Conservation (phyloP, 2,797 vertebrate species). For the Rhinophrynus dorsalis region DNA sequence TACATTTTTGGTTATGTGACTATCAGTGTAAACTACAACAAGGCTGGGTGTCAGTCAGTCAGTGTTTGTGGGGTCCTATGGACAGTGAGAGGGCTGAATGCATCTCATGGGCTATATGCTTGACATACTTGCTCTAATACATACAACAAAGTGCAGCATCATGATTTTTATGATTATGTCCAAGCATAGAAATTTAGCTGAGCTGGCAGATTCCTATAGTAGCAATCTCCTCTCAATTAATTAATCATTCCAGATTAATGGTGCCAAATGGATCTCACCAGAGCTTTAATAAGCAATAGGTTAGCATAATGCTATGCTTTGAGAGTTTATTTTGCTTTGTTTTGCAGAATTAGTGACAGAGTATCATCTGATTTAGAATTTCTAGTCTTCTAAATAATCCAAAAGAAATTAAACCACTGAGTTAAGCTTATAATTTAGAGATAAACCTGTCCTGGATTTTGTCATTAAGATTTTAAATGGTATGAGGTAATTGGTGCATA, state of each 20-base stretch:
- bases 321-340: background rate
- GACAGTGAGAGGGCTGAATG: too few species aligned
- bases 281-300: background rate
- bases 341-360: background rate
- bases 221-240: too few species aligned
- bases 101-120: too few species aligned
- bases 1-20: too few species aligned
- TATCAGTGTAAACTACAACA: too few species aligned
- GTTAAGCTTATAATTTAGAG: conserved; percentile 24
- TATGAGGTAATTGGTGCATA: conserved; percentile 33
- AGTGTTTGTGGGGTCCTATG: too few species aligned
- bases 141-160: too few species aligned
- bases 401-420: background rate
- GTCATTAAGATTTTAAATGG: conserved; percentile 42
- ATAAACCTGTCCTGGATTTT: conserved; percentile 30
- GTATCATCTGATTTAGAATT: background rate
- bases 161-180: too few species aligned
- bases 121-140: too few species aligned
- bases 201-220: too few species aligned
- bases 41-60: too few species aligned
- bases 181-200: too few species aligned
- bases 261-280: background rate
- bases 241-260: background rate
- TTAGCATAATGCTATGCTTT: background rate
- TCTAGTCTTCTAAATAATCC: background rate